Conservation (phyloP, 2,888 invertebrate genomes). For the Galerucella nymphaeae region DNA sequence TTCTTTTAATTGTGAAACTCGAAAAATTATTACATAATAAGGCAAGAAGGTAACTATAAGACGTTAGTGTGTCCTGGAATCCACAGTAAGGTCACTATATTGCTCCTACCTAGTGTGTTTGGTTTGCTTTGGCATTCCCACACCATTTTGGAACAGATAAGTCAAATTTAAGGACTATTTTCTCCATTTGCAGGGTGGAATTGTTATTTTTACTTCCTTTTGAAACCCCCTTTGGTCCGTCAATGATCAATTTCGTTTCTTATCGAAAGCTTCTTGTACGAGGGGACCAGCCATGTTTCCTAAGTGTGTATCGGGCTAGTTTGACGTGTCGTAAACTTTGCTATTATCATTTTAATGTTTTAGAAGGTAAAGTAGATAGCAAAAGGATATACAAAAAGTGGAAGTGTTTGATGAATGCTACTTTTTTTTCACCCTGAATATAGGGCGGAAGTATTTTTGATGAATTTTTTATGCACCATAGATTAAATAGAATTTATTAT, state of each 20-base stretch:
- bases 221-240: not conserved
- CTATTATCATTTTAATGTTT: conserved; percentile 62
- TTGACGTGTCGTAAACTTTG: conserved; percentile 59
- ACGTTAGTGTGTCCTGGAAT: too few relatives aligned
- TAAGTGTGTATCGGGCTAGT: conserved; percentile 55
- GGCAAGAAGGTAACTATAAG: too few relatives aligned
- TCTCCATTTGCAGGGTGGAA: not conserved
- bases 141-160: too few relatives aligned
- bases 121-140: too few relatives aligned
- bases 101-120: too few relatives aligned
- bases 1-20: not conserved
- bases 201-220: not conserved
- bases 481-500: too few relatives aligned
- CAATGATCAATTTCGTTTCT: conserved; percentile 30
- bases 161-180: too few relatives aligned
- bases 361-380: conserved; percentile 45
- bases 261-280: conserved; percentile 42
- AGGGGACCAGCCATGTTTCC: conserved; percentile 30
- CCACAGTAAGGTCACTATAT: too few relatives aligned
- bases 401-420: conserved; percentile 2
- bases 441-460: too few relatives aligned
- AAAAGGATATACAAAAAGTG: conserved; percentile 15
- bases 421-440: too few relatives aligned
- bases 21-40: too few relatives aligned
- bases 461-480: too few relatives aligned